Base-by-base conservation (phyloP, 2,113 vertebrate genomes). In the Percina caprodes region DNA sequence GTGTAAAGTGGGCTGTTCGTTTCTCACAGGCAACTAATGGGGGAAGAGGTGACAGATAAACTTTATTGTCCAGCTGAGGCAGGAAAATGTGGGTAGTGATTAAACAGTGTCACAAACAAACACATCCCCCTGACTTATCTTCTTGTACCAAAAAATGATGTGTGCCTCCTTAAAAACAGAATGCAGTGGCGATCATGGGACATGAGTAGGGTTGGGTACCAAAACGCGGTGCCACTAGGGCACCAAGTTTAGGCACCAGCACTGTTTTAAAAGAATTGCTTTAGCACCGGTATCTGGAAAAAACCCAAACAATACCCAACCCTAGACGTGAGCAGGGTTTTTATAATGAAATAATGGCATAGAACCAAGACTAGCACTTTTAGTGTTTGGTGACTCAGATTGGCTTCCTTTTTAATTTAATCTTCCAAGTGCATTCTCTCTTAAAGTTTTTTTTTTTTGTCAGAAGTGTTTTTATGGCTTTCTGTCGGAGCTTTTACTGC, bases 361-460 rank as follows among this genome's bases (percentile, higher is more conserved):
- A 39, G n/a, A 81, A 61, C 59, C 59, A 69, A 74, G 51, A 69
- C 77, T 55, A 72, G 67, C 54, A 61, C 51, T 70, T 74, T 42
- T 2, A 79, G 24, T 52, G 35, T 72, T 83, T 62, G 69, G 49
- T 26, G 42, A 65, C 52, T n/a, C 2, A 30, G 60, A 71, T 63
- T 62, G 72, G 68, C 16, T 23, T 77, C 65, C 54, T 70, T 51
- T 73, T 16, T 42, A 14, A 10, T 68, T 68, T 71, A 24, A 62
- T 33, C 72, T 62, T 69, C 52, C n/a, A 59, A 16, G 49, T 69
- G 56, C 45, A 35, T 39, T 61, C 14, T 30, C 26, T 63, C 42
- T 59, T 26, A 68, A 76, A 72, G 30, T 10, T n/a, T 45, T 56
- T 35, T 35, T 35, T 8, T 42, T 54, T 45, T 30, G 33, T 71